phyloP scores from a whole-genome alignment of 2,888 invertebrate genomes.

The Hemaris fuciformis region DNA sequence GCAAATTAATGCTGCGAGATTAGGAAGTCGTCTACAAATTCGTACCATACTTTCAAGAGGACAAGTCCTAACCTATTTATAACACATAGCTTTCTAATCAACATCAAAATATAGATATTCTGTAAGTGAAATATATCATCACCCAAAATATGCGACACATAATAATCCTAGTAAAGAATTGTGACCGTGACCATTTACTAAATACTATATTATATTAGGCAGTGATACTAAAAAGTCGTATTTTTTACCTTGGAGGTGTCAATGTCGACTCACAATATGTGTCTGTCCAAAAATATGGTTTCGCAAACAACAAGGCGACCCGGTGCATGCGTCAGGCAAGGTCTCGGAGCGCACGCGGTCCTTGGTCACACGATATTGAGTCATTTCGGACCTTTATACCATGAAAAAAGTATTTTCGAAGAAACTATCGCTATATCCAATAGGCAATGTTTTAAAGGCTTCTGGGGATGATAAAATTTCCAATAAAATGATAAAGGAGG shows the following conservation, averaged over 20 bases:
- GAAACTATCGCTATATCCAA: too few species aligned
- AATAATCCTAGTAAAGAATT: not conserved
- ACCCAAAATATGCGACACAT: not conserved
- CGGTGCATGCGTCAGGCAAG: not conserved
- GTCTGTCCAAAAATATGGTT: conserved; percentile 3
- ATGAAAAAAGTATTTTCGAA: too few species aligned
- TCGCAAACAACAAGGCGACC: not conserved
- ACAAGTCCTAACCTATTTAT: too few species aligned
- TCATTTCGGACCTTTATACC: not conserved
- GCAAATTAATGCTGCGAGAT: too few species aligned
- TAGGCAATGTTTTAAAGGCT: too few species aligned
- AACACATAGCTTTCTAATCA: too few species aligned
- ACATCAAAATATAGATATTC: too few species aligned
- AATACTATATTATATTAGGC: not conserved
- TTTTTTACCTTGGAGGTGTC: not conserved
- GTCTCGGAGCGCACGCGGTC: not conserved
- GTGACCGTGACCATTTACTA: not conserved
- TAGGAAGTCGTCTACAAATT: too few species aligned
- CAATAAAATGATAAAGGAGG: too few species aligned
- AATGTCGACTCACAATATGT: conserved; percentile 2
- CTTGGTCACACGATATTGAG: not conserved
- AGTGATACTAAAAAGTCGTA: not conserved
- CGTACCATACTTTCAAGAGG: too few species aligned
- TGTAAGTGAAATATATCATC: too few species aligned
- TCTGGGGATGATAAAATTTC: too few species aligned